Evolutionary conservation across 2,797 vertebrate species (phyloP).

Genomic region (Notamacropus eugenii): DNA sequence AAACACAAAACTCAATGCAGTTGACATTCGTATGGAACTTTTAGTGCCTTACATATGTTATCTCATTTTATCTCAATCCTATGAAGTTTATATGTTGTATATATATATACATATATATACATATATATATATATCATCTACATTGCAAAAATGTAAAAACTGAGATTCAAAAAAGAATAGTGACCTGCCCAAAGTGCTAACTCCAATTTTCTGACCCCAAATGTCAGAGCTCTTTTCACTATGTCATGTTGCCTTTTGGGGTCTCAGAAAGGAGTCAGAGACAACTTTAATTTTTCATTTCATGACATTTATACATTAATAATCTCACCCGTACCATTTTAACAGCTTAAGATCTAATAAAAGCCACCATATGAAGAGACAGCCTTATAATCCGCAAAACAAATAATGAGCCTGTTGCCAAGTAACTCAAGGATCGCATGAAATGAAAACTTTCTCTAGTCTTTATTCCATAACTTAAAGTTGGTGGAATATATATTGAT

Average conservation of each 20-base stretch:
- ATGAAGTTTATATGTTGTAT: background rate
- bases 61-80: background rate
- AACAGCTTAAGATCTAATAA: conserved; percentile 3
- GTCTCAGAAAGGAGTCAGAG: background rate
- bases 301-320: background rate
- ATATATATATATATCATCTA: background rate
- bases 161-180: background rate
- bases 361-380: conserved; percentile 22
- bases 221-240: background rate
- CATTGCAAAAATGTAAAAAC: background rate
- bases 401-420: conserved; percentile 1
- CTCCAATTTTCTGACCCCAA: background rate
- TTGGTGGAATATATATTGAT: background rate
- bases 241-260: background rate
- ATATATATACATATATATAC: background rate
- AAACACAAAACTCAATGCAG: background rate
- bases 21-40: background rate
- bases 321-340: conserved; percentile 21
- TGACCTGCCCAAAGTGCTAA: background rate
- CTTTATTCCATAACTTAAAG: conserved; percentile 20
- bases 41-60: background rate
- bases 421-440: background rate
- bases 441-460: background rate
- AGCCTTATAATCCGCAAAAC: conserved; percentile 33
- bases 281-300: conserved; percentile 11